These are phyloP conservation scores for Acipenser oxyrinchus DNA, from an alignment of 2,797 vertebrate species.

Conservation along the genomic window DNA sequence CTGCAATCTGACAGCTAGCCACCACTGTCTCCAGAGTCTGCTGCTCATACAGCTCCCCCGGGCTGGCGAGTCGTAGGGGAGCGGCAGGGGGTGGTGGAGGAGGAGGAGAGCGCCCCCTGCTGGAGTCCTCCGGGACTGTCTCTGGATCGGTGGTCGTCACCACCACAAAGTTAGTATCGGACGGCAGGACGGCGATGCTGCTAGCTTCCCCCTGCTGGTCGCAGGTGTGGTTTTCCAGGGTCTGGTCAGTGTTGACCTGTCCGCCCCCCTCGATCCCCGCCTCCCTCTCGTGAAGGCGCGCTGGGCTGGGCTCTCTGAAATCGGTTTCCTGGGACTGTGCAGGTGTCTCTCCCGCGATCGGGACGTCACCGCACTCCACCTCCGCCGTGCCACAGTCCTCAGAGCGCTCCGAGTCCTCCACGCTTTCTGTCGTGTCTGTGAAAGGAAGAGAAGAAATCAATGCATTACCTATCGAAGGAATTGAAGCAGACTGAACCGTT, in stretches of 20 bases:
- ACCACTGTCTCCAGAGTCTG: constrained; percentile 65
- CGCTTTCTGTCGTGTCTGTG: constrained; percentile 36
- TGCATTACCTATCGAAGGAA: background rate
- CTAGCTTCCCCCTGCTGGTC: background rate
- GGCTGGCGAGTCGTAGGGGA: constrained; percentile 30
- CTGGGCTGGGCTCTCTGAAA: too few species aligned
- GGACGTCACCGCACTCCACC: background rate
- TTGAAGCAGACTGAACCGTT: background rate
- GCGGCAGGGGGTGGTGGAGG: constrained; percentile 11
- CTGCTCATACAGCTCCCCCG: constrained; percentile 57
- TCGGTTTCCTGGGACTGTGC: too few species aligned
- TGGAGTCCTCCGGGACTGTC: constrained; percentile 38
- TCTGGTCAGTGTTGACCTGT: background rate
- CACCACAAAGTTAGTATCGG: constrained; percentile 39
- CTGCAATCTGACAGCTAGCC: constrained; percentile 60
- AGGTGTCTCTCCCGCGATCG: constrained; percentile 17
- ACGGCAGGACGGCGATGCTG: background rate
- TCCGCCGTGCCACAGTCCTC: constrained; percentile 26
- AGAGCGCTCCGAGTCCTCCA: constrained; percentile 31
- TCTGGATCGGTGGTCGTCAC: constrained; percentile 30
- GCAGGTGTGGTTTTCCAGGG: background rate
- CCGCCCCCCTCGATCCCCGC: too few species aligned
- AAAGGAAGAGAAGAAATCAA: constrained; percentile 11
- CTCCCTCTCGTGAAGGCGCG: too few species aligned
- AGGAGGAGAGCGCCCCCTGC: constrained; percentile 9